Conservation (phyloP, 2,797 vertebrate species). For the Poeciliopsis presidionis region DNA sequence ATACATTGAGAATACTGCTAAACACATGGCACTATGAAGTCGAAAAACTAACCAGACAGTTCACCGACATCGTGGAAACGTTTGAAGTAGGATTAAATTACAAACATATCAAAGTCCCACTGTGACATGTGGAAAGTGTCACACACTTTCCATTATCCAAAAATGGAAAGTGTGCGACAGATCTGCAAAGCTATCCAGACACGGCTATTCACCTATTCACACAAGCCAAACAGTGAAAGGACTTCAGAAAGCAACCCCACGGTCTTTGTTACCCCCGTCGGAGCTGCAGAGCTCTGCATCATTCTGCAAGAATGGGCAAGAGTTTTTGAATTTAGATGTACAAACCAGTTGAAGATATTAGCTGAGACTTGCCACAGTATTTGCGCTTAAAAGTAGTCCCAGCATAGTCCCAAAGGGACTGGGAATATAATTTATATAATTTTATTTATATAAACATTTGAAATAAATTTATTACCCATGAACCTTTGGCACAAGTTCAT, state of each 20-base stretch:
- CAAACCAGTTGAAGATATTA: neutral
- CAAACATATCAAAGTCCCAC: neutral
- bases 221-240: neutral
- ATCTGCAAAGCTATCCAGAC: neutral
- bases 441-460: neutral
- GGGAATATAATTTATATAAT: neutral
- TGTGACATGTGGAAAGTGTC: too few relatives aligned
- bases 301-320: neutral
- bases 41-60: neutral
- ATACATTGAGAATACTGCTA: neutral
- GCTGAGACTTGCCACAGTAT: neutral
- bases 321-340: neutral
- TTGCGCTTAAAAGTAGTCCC: neutral
- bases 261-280: neutral
- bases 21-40: neutral
- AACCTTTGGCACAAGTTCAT: neutral
- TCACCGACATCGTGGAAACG: neutral
- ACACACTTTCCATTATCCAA: neutral
- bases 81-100: neutral
- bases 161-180: neutral
- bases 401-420: neutral
- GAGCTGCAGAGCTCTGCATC: neutral
- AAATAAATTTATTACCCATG: neutral
- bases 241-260: neutral
- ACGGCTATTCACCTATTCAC: neutral